phyloP scores from a whole-genome alignment of 2,888 invertebrate genomes.

The Tanypteryx hageni region DNA sequence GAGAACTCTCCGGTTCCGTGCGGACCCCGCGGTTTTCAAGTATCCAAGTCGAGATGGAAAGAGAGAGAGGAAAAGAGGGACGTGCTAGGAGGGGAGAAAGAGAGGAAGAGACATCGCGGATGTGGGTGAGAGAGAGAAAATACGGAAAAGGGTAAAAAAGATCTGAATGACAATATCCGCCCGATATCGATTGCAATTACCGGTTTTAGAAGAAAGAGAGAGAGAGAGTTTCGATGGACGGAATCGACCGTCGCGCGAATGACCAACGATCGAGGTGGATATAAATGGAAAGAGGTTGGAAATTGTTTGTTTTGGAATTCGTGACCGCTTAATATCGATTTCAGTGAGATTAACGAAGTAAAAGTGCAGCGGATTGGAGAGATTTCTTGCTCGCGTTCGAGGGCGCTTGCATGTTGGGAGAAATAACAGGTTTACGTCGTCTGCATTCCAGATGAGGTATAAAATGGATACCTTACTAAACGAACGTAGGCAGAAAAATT shows the following conservation, averaged over 20 bases:
- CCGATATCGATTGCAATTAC: background rate
- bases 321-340: too few relatives aligned
- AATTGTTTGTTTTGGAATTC: too few relatives aligned
- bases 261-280: constrained; percentile 1
- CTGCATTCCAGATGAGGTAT: too few relatives aligned
- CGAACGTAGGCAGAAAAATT: too few relatives aligned
- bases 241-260: background rate
- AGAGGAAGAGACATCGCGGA: background rate
- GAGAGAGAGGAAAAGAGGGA: background rate
- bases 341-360: too few relatives aligned
- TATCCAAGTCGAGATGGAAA: constrained; percentile 35
- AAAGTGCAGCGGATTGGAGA: too few relatives aligned
- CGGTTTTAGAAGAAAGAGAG: background rate
- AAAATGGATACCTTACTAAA: too few relatives aligned
- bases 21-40: constrained; percentile 39
- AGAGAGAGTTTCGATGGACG: constrained; percentile 3
- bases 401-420: too few relatives aligned
- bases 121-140: background rate
- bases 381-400: too few relatives aligned
- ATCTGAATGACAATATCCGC: background rate
- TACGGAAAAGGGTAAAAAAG: background rate
- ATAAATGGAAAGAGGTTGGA: background rate
- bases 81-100: background rate
- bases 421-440: too few relatives aligned
- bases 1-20: constrained; percentile 36